Percentiles rank a stretch among this genome's conserved stretches.
phyloP scores from a whole-genome alignment of 2,888 invertebrate species.

The Metacarcinus magister region DNA sequence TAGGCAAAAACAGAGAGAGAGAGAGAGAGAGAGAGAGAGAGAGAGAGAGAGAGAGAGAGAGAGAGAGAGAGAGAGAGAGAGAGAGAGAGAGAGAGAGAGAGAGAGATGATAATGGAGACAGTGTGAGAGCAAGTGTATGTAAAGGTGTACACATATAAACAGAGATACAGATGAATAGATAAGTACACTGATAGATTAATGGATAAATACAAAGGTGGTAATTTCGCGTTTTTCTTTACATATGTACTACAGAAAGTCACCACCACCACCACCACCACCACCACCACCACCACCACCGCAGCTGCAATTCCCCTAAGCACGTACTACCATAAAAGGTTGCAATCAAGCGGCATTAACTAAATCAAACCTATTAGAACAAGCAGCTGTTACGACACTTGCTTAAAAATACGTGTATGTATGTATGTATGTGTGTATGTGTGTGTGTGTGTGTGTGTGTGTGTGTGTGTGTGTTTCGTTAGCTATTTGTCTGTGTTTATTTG shows the following conservation, averaged over 20 bases:
- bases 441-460: neutral
- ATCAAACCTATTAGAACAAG: neutral
- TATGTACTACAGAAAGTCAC: too few species aligned
- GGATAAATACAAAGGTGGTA: neutral
- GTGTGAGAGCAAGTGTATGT: neutral
- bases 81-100: slow-evolving; percentile 1
- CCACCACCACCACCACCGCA: too few species aligned
- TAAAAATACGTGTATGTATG: neutral
- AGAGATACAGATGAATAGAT: neutral
- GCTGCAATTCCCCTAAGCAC: too few species aligned
- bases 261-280: too few species aligned
- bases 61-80: slow-evolving; percentile 26
- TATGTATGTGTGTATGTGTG: neutral
- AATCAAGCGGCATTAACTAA: neutral
- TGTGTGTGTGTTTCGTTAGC: neutral
- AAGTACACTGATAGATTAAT: neutral
- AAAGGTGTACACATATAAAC: neutral
- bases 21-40: slow-evolving; percentile 7
- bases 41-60: slow-evolving; percentile 49
- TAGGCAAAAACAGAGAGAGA: neutral
- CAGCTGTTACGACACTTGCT: neutral
- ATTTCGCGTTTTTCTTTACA: too few species aligned
- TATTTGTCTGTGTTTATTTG: neutral
- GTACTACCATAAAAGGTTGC: neutral
- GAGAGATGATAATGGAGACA: neutral